Percentiles rank a stretch among this genome's conserved stretches.
These are phyloP conservation scores for Pyrgilauda ruficollis DNA, from an alignment of 2,113 vertebrate genomes.

Conservation along the genomic window DNA sequence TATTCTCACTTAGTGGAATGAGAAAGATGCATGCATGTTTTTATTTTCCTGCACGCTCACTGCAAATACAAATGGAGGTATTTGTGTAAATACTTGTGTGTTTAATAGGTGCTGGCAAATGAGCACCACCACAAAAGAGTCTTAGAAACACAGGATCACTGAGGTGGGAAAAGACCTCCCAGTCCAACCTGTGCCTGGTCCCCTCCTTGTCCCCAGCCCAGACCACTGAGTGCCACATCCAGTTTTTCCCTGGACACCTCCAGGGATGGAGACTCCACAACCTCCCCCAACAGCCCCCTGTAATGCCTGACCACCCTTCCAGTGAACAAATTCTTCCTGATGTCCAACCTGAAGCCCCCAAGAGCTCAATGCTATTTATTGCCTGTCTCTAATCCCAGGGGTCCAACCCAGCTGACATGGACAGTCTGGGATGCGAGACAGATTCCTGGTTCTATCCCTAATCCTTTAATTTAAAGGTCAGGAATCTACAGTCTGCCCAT, in stretches of 20 bases:
- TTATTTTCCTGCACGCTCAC: background rate
- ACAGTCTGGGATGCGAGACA: background rate
- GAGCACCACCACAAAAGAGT: background rate
- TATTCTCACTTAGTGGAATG: background rate
- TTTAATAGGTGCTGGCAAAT: background rate
- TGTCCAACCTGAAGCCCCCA: background rate
- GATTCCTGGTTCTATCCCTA: background rate
- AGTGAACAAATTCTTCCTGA: background rate
- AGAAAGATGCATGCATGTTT: background rate
- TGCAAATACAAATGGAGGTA: background rate
- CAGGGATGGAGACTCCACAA: background rate
- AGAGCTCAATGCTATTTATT: background rate
- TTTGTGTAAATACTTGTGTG: background rate
- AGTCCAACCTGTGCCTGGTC: background rate
- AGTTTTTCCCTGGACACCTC: background rate
- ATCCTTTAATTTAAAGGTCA: background rate
- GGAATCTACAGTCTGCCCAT: background rate
- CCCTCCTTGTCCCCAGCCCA: background rate
- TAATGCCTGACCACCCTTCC: background rate
- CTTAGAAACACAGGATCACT: background rate
- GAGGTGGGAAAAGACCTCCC: fast-evolving
- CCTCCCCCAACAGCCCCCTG: background rate
- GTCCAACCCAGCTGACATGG: background rate
- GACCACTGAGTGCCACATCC: background rate
- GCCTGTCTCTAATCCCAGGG: background rate